These are phyloP conservation scores for Orthonevra nobilis DNA, from an alignment of 2,888 invertebrate genomes.

Conservation along the genomic window DNA sequence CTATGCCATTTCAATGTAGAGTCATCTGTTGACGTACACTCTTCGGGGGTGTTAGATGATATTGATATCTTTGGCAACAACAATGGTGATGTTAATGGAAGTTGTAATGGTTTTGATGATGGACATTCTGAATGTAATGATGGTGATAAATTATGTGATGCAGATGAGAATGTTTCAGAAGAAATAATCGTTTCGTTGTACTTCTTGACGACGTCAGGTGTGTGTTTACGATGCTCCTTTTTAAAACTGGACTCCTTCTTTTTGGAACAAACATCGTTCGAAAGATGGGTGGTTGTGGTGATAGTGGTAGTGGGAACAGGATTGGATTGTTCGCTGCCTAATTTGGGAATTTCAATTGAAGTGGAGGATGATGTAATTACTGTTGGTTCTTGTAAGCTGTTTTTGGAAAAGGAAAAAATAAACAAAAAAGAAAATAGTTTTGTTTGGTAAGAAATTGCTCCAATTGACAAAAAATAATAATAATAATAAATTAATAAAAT, in stretches of 20 bases:
- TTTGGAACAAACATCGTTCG: slow-evolving; percentile 34
- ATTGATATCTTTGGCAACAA: slow-evolving; percentile 30
- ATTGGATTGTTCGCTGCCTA: slow-evolving; percentile 34
- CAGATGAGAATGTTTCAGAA: slow-evolving; percentile 33
- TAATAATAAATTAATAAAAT: no score
- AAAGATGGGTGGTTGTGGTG: slow-evolving; percentile 37
- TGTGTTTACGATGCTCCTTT: slow-evolving; percentile 55
- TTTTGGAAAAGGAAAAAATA: slow-evolving; percentile 44
- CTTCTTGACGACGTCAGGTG: slow-evolving; percentile 54
- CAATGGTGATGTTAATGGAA: slow-evolving; percentile 63
- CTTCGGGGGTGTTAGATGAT: slow-evolving; percentile 68
- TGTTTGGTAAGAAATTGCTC: slow-evolving; percentile 42
- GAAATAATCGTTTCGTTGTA: slow-evolving; percentile 57
- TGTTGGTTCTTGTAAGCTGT: slow-evolving; percentile 64
- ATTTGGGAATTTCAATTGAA: slow-evolving; percentile 43
- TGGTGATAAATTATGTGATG: slow-evolving; percentile 42
- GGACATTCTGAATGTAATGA: slow-evolving; percentile 30
- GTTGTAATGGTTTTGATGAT: slow-evolving; percentile 72
- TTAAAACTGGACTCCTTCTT: slow-evolving; percentile 14
- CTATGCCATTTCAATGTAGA: slow-evolving; percentile 55
- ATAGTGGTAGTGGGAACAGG: slow-evolving; percentile 39
- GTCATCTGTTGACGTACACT: slow-evolving; percentile 68
- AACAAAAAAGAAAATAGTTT: slow-evolving; percentile 40
- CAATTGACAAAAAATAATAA: slow-evolving; percentile 28
- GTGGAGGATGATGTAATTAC: slow-evolving; percentile 52